Evolutionary conservation across 2,888 invertebrate species (phyloP).

Genomic region (Oscheius sp.): DNA sequence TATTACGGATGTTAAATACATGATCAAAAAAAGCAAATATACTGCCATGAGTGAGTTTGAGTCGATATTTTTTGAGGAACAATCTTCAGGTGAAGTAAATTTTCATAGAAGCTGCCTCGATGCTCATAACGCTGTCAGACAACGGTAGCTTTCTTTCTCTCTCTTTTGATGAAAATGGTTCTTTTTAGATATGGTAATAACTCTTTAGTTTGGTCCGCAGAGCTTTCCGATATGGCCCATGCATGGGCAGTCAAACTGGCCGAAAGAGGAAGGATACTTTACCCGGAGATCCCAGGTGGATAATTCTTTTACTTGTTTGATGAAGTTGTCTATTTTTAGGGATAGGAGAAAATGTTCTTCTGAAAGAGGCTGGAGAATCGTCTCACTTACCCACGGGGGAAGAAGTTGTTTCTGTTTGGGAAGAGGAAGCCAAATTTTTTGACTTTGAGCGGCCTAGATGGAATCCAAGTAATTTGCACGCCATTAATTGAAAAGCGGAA

Average conservation of each 20-base stretch:
- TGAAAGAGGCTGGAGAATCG: slow-evolving; percentile 55
- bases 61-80: neutral
- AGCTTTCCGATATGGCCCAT: slow-evolving; percentile 68
- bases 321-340: slow-evolving; percentile 35
- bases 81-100: slow-evolving; percentile 63
- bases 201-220: slow-evolving; percentile 64
- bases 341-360: slow-evolving; percentile 67
- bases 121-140: slow-evolving; percentile 63
- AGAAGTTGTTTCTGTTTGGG: slow-evolving; percentile 66
- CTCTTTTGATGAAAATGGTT: slow-evolving; percentile 16
- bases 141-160: slow-evolving; percentile 28
- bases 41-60: slow-evolving; percentile 64
- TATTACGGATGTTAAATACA: slow-evolving; percentile 69
- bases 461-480: slow-evolving; percentile 59
- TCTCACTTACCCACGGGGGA: slow-evolving; percentile 68
- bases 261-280: slow-evolving; percentile 65
- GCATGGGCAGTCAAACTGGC: slow-evolving; percentile 68
- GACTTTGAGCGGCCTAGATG: slow-evolving; percentile 67
- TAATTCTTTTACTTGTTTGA: neutral
- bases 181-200: slow-evolving; percentile 57
- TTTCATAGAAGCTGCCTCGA: slow-evolving; percentile 69
- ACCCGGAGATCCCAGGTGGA: slow-evolving; percentile 67
- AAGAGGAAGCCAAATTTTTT: slow-evolving; percentile 62
- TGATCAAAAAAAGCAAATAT: slow-evolving; percentile 66
- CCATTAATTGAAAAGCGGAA: neutral